Evolutionary conservation across 2,113 vertebrate genomes (phyloP).

Genomic region (Fulmarus glacialis): DNA sequence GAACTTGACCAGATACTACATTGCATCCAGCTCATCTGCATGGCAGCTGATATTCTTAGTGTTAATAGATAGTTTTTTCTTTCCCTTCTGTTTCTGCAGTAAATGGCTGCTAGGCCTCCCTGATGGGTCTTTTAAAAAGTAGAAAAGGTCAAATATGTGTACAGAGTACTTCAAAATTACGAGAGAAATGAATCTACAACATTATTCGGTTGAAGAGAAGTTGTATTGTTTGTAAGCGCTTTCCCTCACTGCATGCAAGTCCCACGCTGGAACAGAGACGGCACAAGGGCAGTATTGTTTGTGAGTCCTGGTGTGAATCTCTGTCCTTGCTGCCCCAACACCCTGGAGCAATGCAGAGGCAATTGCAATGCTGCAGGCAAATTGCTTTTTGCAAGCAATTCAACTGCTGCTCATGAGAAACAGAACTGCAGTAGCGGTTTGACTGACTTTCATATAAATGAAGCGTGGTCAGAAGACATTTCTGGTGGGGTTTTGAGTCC

Average conservation of each 20-base stretch:
- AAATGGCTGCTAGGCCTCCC: neutral
- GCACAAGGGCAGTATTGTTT: neutral
- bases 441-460: neutral
- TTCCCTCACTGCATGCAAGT: neutral
- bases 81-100: neutral
- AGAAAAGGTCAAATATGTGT: neutral
- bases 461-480: neutral
- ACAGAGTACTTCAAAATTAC: neutral
- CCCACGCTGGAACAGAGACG: neutral
- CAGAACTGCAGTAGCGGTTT: neutral
- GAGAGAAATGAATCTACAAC: neutral
- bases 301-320: neutral
- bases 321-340: neutral
- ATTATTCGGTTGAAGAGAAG: neutral
- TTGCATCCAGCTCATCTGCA: neutral
- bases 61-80: neutral
- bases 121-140: neutral
- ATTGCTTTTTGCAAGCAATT: neutral
- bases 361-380: neutral
- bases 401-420: neutral
- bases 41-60: neutral
- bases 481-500: slow-evolving; percentile 1
- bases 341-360: neutral
- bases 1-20: neutral
- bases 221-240: neutral